Conservation (phyloP, 2,797 vertebrate genomes). For the Leptodactylus fallax region DNA sequence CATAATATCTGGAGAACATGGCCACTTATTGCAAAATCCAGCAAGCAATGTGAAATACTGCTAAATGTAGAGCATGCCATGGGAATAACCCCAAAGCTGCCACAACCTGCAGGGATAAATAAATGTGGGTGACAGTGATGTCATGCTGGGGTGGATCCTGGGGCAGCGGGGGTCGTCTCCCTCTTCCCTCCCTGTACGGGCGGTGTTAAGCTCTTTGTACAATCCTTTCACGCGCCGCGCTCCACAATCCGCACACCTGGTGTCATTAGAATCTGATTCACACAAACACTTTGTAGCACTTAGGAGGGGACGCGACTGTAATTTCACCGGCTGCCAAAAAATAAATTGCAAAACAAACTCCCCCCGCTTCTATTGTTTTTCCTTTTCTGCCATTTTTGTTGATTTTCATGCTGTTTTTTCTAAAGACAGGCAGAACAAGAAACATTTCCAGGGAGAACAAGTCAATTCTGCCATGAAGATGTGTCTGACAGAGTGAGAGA, state of each 20-base stretch:
- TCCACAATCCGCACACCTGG: constrained; percentile 68
- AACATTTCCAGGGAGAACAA: neutral
- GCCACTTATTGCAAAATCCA: too few species aligned
- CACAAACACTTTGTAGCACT: constrained; percentile 69
- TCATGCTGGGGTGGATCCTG: neutral
- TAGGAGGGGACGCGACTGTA: constrained; percentile 70
- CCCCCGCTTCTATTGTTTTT: constrained; percentile 12
- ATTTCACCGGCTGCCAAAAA: constrained; percentile 72
- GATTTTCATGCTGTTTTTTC: constrained; percentile 8
- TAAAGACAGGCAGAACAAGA: constrained; percentile 15
- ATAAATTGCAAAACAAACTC: constrained; percentile 66
- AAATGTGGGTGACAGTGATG: neutral
- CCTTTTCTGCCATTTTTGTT: neutral
- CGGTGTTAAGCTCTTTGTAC: constrained; percentile 63
- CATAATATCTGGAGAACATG: too few species aligned
- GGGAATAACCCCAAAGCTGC: too few species aligned
- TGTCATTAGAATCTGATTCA: constrained; percentile 68
- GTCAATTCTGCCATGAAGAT: neutral
- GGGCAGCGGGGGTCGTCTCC: neutral
- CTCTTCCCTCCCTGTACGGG: neutral
- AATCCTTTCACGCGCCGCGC: constrained; percentile 67
- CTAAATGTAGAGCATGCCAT: too few species aligned
- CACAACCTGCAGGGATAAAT: too few species aligned
- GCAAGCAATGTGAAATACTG: too few species aligned
- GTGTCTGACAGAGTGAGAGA: neutral